Evolutionary conservation across 37 sponge, comb jelly and placozoan species (phyloP), one percentile per base, ranked within the genome.

Genomic region (Theonella swinhoei): DNA sequence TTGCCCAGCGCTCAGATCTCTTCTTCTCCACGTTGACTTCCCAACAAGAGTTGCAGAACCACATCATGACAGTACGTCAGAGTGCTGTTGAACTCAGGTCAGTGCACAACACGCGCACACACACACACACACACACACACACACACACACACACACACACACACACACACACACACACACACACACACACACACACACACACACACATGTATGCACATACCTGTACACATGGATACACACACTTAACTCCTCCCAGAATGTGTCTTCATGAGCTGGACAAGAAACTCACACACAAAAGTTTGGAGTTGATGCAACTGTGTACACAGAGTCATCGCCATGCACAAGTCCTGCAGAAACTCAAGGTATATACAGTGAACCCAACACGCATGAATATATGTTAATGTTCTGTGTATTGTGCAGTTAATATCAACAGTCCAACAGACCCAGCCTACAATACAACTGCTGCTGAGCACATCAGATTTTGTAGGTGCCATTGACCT

Each of bases 381-480:
- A 14, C 7, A 47, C 14, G 54, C n/a, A n/a, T 47, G 54, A 47
- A 47, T 17, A 17, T 47, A 7, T 17, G 54, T 47, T 47, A 14
- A 47, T 47, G 54, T 47, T 7, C 7, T 47, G 54, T 47, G 14
- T 17, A 17, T 7, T 47, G 54, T 47, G 54, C 54, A 47, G 54
- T 69, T 96, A 61, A 87, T 99, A 79, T 62, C 91, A 17, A 88
- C 89, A 2, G 97, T 99, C 2, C 91, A 92, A 40, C 93, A 99
- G 80, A 96, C 99, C 30, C 99, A 95, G 41, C 95, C 97, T 36
- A 99, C 95, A 68, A 99, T 99, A 30, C 97, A 99, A 47, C 83
- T 94, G n/a, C 87, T 96, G 36, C 93, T 96, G 38, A 82, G 86
- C 1, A 88, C 88, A 25, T 91, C 91, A 23, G 99, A 99, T 75